Percentiles rank a stretch among this genome's conserved stretches.
Evolutionary conservation across 1,140 invertebrate species (phyloP).

Genomic region (Bombus sylvicola): DNA sequence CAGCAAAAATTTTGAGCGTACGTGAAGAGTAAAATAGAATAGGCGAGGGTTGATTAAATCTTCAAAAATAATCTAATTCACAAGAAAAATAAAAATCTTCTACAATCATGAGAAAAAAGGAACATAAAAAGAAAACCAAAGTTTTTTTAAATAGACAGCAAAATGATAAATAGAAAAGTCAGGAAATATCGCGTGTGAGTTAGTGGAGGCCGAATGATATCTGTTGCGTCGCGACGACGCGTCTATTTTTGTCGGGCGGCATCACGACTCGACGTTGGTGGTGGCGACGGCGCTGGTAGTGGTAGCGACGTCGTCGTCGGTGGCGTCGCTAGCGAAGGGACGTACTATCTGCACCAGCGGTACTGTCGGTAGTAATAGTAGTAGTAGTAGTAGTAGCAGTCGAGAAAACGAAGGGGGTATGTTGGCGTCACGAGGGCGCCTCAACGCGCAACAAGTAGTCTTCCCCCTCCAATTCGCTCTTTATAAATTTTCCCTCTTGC

Average conservation of each 20-base stretch:
- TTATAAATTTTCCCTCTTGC: conserved; percentile 72
- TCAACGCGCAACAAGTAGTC: conserved; percentile 71
- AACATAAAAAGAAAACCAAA: too few relatives aligned
- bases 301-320: conserved; percentile 51
- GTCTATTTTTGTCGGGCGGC: conserved; percentile 76
- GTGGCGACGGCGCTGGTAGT: conserved; percentile 54
- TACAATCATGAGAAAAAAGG: too few relatives aligned
- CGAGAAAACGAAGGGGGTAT: conserved; percentile 45
- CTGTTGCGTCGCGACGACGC: conserved; percentile 78
- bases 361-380: conserved; percentile 12
- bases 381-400: conserved; percentile 24
- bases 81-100: too few relatives aligned
- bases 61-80: too few relatives aligned
- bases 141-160: neutral
- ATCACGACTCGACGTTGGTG: conserved; percentile 60
- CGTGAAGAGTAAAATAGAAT: rapidly evolving
- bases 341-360: neutral
- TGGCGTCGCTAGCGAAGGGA: conserved; percentile 53
- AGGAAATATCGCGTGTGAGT: conserved; percentile 16
- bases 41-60: too few relatives aligned
- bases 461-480: conserved; percentile 54
- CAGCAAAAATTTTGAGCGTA: too few relatives aligned
- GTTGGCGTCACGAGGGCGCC: conserved; percentile 68
- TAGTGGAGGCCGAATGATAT: conserved; percentile 69
- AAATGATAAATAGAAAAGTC: too few relatives aligned